Conservation (phyloP, 2,797 vertebrate genomes). For the Oophaga sylvatica region DNA sequence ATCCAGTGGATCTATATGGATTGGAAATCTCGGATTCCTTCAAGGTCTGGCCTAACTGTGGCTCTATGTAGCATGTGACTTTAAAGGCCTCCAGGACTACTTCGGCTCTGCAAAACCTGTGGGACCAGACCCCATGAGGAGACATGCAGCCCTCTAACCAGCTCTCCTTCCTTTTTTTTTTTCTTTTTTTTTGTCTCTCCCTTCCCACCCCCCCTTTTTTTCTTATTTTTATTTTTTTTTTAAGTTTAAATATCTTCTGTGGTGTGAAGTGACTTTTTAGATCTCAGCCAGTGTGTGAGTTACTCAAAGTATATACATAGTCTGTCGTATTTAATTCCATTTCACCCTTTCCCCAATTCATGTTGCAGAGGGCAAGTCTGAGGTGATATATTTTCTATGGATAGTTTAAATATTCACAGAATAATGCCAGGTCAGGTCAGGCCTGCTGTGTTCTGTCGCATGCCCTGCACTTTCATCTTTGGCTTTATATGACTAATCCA, state of each 20-base stretch:
- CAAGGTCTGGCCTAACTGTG: conserved; percentile 29
- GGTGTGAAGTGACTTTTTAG: conserved; percentile 83
- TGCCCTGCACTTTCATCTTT: conserved; percentile 76
- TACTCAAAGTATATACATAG: conserved; percentile 75
- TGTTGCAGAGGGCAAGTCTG: conserved; percentile 75
- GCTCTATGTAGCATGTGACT: conserved; percentile 47
- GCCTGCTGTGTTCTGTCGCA: conserved; percentile 80
- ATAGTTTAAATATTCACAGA: conserved; percentile 54
- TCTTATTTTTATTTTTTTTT: conserved; percentile 64
- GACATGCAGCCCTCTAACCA: conserved; percentile 36
- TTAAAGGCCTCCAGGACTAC: conserved; percentile 61
- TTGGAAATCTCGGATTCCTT: conserved; percentile 17
- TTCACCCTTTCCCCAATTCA: conserved; percentile 70
- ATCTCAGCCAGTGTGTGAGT: conserved; percentile 81
- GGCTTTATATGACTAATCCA: conserved; percentile 72
- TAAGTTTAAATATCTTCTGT: conserved; percentile 76
- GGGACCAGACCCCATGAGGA: conserved; percentile 75
- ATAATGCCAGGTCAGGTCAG: conserved; percentile 66
- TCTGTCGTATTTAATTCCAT: conserved; percentile 77
- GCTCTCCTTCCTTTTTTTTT: conserved; percentile 60
- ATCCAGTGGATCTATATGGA: conserved; percentile 28
- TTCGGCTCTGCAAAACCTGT: conserved; percentile 69
- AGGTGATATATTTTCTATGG: conserved; percentile 56
- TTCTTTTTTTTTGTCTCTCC: conserved; percentile 61
- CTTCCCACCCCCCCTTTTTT: conserved; percentile 39